Evolutionary conservation across 2,888 invertebrate genomes (phyloP).

Genomic region (Eumacrocentrus americanus): DNA sequence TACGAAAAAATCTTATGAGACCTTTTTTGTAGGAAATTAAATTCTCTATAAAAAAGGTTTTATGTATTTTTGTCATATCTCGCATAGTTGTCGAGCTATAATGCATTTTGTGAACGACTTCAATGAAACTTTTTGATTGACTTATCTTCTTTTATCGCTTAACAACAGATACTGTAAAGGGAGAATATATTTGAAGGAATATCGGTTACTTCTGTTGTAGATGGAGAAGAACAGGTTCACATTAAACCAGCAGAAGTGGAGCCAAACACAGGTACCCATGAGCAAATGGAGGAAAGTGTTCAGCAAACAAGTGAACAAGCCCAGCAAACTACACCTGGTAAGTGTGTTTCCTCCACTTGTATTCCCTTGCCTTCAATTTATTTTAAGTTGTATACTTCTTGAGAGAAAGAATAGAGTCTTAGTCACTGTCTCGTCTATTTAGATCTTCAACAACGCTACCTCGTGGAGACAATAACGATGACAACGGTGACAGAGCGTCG

Average conservation of each 20-base stretch:
- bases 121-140: too few species aligned
- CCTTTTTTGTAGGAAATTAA: not conserved
- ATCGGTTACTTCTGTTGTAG: slow-evolving; percentile 22
- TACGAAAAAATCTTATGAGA: not conserved
- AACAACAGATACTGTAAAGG: too few species aligned
- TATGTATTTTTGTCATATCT: not conserved
- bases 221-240: slow-evolving; percentile 24
- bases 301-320: slow-evolving; percentile 50
- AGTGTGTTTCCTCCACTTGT: not conserved
- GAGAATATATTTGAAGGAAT: too few species aligned
- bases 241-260: slow-evolving; percentile 11
- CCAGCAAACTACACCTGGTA: slow-evolving; percentile 54
- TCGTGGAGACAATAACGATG: slow-evolving; percentile 73
- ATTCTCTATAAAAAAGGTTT: not conserved
- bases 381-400: too few species aligned
- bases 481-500: slow-evolving; percentile 72
- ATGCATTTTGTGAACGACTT: too few species aligned
- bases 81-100: not conserved
- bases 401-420: too few species aligned
- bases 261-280: slow-evolving; percentile 26
- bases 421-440: slow-evolving; percentile 24
- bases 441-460: slow-evolving; percentile 64
- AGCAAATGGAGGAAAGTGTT: slow-evolving; percentile 38
- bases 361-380: too few species aligned
- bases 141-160: too few species aligned